Percentiles rank a stretch among this genome's conserved stretches.
phyloP scores from a whole-genome alignment of 2,113 vertebrate genomes.

The Lasiurus borealis region DNA sequence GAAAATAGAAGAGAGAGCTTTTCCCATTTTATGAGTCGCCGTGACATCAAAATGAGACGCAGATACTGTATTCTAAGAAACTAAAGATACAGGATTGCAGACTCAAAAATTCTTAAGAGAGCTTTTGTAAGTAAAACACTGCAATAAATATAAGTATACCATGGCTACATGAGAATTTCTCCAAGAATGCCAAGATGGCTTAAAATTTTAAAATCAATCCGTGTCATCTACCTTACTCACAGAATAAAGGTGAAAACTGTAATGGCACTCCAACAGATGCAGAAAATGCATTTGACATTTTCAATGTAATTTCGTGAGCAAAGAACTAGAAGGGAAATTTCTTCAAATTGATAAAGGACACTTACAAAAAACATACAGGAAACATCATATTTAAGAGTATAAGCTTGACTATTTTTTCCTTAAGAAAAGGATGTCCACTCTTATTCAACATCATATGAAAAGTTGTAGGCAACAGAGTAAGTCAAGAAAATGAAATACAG shows the following conservation, averaged over 20 bases:
- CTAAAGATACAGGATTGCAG: not conserved
- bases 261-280: not conserved
- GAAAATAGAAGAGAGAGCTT: not conserved
- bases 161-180: not conserved
- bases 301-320: not conserved
- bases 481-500: not conserved
- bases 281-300: not conserved
- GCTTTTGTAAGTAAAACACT: not conserved
- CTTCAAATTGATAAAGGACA: not conserved
- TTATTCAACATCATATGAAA: not conserved
- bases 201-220: conserved; percentile 29
- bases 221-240: not conserved
- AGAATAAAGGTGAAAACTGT: not conserved
- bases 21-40: not conserved
- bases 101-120: not conserved
- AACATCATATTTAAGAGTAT: not conserved
- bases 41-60: not conserved
- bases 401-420: not conserved
- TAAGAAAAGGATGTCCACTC: not conserved
- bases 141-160: not conserved
- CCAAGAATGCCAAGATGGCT: not conserved
- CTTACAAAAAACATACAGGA: not conserved
- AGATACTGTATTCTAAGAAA: not conserved
- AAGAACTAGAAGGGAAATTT: not conserved
- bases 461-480: not conserved